Conservation (phyloP, 2,113 vertebrate genomes). For the Trinectes maculatus region DNA sequence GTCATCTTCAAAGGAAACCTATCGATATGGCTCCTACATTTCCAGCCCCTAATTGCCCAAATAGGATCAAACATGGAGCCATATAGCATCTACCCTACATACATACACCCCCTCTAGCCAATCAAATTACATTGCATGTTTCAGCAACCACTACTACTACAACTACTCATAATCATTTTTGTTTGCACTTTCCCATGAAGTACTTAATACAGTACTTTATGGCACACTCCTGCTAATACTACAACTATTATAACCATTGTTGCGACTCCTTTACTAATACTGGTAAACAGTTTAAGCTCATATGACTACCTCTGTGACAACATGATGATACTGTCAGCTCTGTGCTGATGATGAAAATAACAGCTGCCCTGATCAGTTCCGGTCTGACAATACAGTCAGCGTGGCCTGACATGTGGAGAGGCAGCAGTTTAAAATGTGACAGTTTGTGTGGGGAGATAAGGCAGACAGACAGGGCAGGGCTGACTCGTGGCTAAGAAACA, state of each 20-base stretch:
- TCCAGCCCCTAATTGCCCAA: too few species aligned
- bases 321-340: neutral
- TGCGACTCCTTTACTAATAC: too few species aligned
- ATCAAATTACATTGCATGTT: too few species aligned
- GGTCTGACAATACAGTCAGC: too few species aligned
- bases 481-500: conserved; percentile 11
- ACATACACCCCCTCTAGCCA: too few species aligned
- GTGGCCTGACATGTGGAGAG: neutral
- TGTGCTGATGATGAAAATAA: neutral
- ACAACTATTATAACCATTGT: too few species aligned
- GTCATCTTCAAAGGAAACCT: too few species aligned
- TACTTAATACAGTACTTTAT: neutral
- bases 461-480: neutral
- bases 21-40: too few species aligned
- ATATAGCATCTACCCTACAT: too few species aligned
- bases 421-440: conserved; percentile 12
- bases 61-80: too few species aligned
- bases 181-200: neutral
- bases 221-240: neutral
- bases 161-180: too few species aligned
- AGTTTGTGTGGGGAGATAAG: conserved; percentile 36
- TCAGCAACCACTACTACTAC: too few species aligned
- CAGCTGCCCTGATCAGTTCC: neutral
- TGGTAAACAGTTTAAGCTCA: neutral
- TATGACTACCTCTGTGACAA: neutral